Percentiles rank a stretch among this genome's conserved stretches.
Conservation (phyloP, 2,113 vertebrate genomes). For the Pogona vitticeps region DNA sequence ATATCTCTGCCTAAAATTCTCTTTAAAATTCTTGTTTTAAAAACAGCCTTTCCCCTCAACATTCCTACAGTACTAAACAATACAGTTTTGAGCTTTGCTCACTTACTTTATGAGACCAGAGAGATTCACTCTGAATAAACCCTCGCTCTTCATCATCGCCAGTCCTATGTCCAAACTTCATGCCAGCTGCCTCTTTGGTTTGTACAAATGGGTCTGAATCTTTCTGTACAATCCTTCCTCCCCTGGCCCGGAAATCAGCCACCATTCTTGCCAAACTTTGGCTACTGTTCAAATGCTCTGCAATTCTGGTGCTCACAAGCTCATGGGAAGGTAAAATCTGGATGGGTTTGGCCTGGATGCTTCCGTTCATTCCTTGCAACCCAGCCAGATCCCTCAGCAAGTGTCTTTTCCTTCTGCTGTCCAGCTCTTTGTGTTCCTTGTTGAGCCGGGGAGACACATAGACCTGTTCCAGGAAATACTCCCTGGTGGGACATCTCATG, state of each 20-base stretch:
- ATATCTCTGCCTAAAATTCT: neutral
- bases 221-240: conserved; percentile 89
- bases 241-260: conserved; percentile 93
- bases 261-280: conserved; percentile 88
- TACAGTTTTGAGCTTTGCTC: neutral
- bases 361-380: conserved; percentile 81
- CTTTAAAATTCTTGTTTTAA: neutral
- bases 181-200: conserved; percentile 61
- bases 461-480: conserved; percentile 95
- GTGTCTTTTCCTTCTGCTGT: conserved; percentile 90
- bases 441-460: conserved; percentile 93
- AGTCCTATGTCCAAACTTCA: conserved; percentile 74
- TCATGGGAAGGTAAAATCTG: conserved; percentile 87
- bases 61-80: neutral
- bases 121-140: conserved; percentile 75
- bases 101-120: conserved; percentile 89
- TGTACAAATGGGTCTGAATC: conserved; percentile 84
- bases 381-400: conserved; percentile 87
- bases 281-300: conserved; percentile 84
- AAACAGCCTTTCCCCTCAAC: neutral
- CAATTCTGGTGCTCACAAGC: conserved; percentile 86
- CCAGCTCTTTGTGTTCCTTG: conserved; percentile 91
- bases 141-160: conserved; percentile 88
- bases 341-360: conserved; percentile 73
- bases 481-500: conserved; percentile 90